Evolutionary conservation across 2,888 invertebrate genomes (phyloP), one percentile per base, ranked within the genome.

Genomic region (Philaethria dido): DNA sequence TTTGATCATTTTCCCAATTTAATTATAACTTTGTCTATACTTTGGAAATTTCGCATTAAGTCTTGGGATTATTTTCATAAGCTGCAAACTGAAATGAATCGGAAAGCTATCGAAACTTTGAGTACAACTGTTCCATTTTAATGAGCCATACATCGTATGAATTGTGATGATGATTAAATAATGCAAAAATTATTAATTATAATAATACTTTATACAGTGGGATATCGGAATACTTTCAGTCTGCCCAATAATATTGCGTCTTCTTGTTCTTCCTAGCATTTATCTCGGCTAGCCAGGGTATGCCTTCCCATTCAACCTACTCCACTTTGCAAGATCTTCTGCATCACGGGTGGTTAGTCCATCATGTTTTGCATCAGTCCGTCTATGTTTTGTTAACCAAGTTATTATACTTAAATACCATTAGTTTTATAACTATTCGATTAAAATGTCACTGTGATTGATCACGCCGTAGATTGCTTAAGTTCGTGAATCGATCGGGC

Each of bases 391-490:
- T 29, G 16, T 29, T 29, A 45, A 29, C 5, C 14, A 25, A 29
- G 0, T 6, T 22, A 29, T 59, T 59, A 59, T 29, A 44, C 6
- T 14, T 11, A 45, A 33, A 14, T 29, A 44, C 18, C 9, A 20
- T 33, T 18, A 54, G 20, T 48, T 64, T 64, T 48, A 22, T 48
- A 64, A 64, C 64, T 47, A 64, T 45, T 39, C 57, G 39, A 48
- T 64, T 57, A 57, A 64, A 64, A 57, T 25, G 57, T 57, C 64
- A 39, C 36, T 1, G 47, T 64, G 64, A 64, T 64, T 47, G 64
- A 64, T 64, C 33, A 20, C 25, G 16, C 20, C 47, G 44, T 39
- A 22, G 22, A 25, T 60, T 29, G 60, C 36, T 64, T 44, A 16
- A 36, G 55, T 64, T 57, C 18, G 45, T 25, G 45, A 47, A 55